Base-by-base conservation (phyloP, 2,797 vertebrate species). In the Hoplostethus atlanticus region DNA sequence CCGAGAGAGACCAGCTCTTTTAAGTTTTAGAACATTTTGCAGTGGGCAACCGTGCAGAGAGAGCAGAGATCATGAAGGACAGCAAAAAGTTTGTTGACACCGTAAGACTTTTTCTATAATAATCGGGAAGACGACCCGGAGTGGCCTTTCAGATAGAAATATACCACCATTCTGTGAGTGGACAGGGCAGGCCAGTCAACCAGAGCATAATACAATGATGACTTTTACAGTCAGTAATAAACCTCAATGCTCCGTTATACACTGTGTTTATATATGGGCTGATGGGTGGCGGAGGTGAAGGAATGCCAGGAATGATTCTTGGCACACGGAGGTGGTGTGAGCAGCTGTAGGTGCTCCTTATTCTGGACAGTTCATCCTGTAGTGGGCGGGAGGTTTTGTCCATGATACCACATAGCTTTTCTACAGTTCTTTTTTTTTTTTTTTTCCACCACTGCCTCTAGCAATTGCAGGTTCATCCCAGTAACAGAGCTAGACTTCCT, bases 111-210 rank as follows among this genome's bases (percentile, higher is more conserved):
- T 59, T 66, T 63, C 34, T 8, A n/a, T 55, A 42, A 76, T 38
- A 74, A 58, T 73, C 36, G 54, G 15, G 30, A 55, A 59, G 42
- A 51, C 34, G 47, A 51, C 61, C 55, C 50, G 6, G 10, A 51
- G 46, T 11, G 31, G 21, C 34, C 34, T 34, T 11, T 25, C 34
- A 42, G 63, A 80, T 75, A n/a, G 71, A 71, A 75, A 62, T 64
- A n/a, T 55, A 25, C 72, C 12, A 1, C 80, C 64, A 61, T 75
- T 77, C 73, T 47, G 76, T 80, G 66, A 48, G 81, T 34, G 46
- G 72, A 62, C 16, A 3, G 16, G 57, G 28, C 52, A n/a, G 0
- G 5, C 36, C 46, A 47, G 38, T 53, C 50, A 16, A 8, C 25
- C 0, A 28, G 5, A 5, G 62, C 40, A 5, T 51, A 46, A 2